Percentiles rank a stretch among this genome's conserved stretches.
phyloP scores from a whole-genome alignment of 2,888 invertebrate species.

The Nymphalis polychloros region DNA sequence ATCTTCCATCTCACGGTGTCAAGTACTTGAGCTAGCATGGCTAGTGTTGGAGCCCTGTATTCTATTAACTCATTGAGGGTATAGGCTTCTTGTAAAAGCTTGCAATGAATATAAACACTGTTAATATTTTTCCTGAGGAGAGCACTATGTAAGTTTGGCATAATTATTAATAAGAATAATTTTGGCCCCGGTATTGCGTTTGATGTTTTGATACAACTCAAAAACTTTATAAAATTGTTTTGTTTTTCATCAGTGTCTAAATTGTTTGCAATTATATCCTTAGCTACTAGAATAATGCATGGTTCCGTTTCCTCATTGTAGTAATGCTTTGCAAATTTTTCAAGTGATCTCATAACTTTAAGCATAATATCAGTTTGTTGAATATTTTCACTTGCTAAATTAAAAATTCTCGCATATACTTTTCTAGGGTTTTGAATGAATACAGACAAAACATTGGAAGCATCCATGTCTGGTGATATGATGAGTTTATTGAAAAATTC shows the following conservation, averaged over 20 bases:
- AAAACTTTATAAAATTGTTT: constrained; percentile 59
- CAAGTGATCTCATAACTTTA: constrained; percentile 56
- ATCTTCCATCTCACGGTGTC: constrained; percentile 65
- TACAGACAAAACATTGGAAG: constrained; percentile 55
- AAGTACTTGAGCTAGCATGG: constrained; percentile 68
- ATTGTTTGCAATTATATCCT: constrained; percentile 48
- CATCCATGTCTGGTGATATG: constrained; percentile 51
- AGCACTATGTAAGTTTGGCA: constrained; percentile 66
- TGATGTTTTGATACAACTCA: constrained; percentile 54
- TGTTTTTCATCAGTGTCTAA: constrained; percentile 53
- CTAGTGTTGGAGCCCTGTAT: constrained; percentile 68
- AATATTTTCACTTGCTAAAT: constrained; percentile 57
- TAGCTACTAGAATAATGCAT: constrained; percentile 55
- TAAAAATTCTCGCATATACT: constrained; percentile 61
- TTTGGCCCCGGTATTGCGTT: constrained; percentile 56
- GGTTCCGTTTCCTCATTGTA: constrained; percentile 64
- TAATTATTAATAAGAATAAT: constrained; percentile 61
- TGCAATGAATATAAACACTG: constrained; percentile 55
- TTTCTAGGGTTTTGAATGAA: constrained; percentile 67
- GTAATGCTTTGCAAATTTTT: constrained; percentile 59
- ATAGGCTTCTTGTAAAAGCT: constrained; percentile 54
- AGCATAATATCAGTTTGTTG: constrained; percentile 65
- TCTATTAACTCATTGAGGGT: constrained; percentile 53
- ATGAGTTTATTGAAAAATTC: constrained; percentile 70
- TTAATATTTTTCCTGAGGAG: constrained; percentile 53